Base-by-base conservation (phyloP, 2,113 vertebrate species). In the Gasterosteus nipponicus region DNA sequence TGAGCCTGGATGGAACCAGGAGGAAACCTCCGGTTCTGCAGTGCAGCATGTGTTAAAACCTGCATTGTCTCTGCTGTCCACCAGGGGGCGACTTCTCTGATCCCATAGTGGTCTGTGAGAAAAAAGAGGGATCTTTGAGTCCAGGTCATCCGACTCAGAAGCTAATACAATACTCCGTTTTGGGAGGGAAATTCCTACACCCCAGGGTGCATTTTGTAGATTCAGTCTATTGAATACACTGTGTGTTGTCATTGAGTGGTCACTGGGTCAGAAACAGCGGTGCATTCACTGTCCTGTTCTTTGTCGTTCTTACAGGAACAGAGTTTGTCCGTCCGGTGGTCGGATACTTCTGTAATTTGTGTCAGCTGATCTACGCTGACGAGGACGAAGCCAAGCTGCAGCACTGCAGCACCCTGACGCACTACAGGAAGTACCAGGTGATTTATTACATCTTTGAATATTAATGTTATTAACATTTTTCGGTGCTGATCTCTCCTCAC, bases 271-370 rank as follows among this genome's bases (percentile, higher is more conserved):
- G 9, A 9, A 11, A 8, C 49, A 10, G 49, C 4, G 49, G 49
- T 53, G n/a, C 49, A 1, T 53, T 53, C 51, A 53, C 51, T 53
- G 18, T 54, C 53, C 53, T 22, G 22, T 56, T 51, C 22, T 7
- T 29, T n/a, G 19, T 19, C 6, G 3, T 53, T 10, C 2, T 19
- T 12, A 10, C 78, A 95, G 94, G 94, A 5, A 68, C 72, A 0
- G 90, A 95, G 85, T 94, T 93, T 8, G 85, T 95, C 9, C 86
- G 90, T 0, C 94, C 94, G 0, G 92, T 94, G 0, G 90, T 94
- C 0, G 94, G 93, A 5, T 94, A 93, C 53, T 92, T 92, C 59
- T 95, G 94, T 68, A 80, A 77, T 38, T 57, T 95, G 67, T 95
- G 94, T 87, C 86, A 91, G 60, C 58, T 83, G 67, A 94, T 95